A percentile compares a stretch with the other conserved stretches of the same genome.
Evolutionary conservation across 1,140 invertebrate genomes (phyloP).

Genomic region (Nasonia giraulti): DNA sequence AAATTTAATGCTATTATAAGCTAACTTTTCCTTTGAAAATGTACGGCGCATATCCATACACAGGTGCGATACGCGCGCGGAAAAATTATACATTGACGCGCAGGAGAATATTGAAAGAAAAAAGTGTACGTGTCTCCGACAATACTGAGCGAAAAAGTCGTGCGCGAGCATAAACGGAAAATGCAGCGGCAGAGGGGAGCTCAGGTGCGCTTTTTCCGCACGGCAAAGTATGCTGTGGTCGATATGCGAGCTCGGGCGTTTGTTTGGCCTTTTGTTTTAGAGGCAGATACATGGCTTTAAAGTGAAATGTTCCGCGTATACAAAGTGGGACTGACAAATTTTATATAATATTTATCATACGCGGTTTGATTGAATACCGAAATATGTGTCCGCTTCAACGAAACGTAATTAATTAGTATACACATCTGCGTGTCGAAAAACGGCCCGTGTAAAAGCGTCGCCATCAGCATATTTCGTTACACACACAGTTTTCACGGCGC

Average conservation of each 20-base stretch:
- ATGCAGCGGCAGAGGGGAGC: background rate
- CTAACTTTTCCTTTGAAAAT: too few species aligned
- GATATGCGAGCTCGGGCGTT: background rate
- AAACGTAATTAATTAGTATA: background rate
- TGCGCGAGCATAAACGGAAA: background rate
- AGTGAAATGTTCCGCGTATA: slow-evolving; percentile 26
- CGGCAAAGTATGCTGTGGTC: slow-evolving; percentile 23
- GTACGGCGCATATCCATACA: too few species aligned
- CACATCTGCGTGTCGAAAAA: background rate
- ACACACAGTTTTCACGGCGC: background rate
- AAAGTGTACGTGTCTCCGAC: background rate
- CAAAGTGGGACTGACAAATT: slow-evolving; percentile 15
- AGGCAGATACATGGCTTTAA: slow-evolving; percentile 20
- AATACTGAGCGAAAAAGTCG: background rate
- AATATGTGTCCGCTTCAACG: background rate
- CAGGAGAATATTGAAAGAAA: background rate
- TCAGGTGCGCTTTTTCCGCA: slow-evolving; percentile 33
- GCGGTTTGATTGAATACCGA: background rate
- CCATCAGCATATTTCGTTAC: background rate
- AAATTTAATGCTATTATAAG: background rate
- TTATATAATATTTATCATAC: background rate
- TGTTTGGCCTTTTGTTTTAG: slow-evolving; percentile 21
- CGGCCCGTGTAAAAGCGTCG: background rate
- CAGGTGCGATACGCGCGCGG: background rate
- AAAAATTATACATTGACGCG: background rate